Conservation (phyloP, 2,797 vertebrate genomes). For the Neosilurus hyrtlii region DNA sequence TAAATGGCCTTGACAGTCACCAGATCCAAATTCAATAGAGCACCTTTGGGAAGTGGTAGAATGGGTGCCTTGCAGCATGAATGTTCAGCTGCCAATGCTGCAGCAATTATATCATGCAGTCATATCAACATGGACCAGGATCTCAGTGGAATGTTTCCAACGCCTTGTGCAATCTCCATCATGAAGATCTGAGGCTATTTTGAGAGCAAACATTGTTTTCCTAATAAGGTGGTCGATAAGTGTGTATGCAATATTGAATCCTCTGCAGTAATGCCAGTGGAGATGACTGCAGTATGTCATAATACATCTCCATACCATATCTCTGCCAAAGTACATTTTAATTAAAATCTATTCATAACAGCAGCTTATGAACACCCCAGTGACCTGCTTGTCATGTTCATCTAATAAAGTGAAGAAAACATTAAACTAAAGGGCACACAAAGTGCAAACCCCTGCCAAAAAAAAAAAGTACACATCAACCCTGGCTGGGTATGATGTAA, state of each 20-base stretch:
- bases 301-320: neutral
- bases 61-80: neutral
- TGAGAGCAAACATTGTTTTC: neutral
- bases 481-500: no score
- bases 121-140: neutral
- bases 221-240: neutral
- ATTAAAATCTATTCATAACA: constrained; percentile 21
- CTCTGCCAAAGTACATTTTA: constrained; percentile 6
- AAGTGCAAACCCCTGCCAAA: no score
- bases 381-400: neutral
- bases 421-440: no score
- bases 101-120: neutral
- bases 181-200: neutral
- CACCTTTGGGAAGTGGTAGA: neutral
- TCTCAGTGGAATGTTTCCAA: neutral
- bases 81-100: neutral
- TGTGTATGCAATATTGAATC: neutral
- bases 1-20: neutral
- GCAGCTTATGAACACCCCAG: neutral
- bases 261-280: neutral
- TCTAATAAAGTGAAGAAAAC: neutral
- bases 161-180: neutral
- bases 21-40: neutral
- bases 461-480: no score
- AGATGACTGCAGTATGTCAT: constrained; percentile 9